Evolutionary conservation across 2,888 invertebrate genomes (phyloP).

Genomic region (Cyclophora albipunctata): DNA sequence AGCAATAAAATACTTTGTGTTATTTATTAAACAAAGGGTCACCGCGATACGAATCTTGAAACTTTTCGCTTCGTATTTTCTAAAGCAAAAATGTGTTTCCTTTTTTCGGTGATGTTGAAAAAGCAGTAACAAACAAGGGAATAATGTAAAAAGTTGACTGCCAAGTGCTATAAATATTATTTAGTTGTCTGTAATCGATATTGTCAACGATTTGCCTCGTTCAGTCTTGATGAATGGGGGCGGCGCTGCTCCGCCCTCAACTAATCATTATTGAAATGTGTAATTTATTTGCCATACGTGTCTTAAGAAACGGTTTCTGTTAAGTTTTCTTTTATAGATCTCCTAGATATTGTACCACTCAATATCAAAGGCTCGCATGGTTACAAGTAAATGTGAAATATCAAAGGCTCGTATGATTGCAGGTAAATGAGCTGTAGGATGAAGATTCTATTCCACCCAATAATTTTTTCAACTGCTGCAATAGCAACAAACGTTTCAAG

Average conservation of each 20-base stretch:
- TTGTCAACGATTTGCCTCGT: conserved; percentile 54
- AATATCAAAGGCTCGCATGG: too few relatives aligned
- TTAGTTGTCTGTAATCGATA: conserved; percentile 51
- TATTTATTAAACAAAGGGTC: conserved; percentile 21
- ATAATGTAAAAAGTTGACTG: conserved; percentile 42
- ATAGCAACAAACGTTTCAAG: too few relatives aligned
- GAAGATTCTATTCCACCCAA: too few relatives aligned
- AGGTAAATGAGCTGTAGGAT: too few relatives aligned
- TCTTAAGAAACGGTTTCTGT: neutral
- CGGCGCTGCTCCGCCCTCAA: conserved; percentile 4
- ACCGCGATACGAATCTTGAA: conserved; percentile 19
- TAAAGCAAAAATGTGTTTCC: conserved; percentile 34
- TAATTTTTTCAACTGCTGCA: too few relatives aligned
- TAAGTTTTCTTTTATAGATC: too few relatives aligned
- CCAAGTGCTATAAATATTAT: conserved; percentile 48
- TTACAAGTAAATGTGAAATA: too few relatives aligned
- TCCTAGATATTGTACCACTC: too few relatives aligned
- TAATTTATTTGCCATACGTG: neutral
- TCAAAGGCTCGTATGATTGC: too few relatives aligned
- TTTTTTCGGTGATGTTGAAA: conserved; percentile 30
- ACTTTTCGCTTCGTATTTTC: conserved; percentile 24
- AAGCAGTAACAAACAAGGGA: conserved; percentile 45
- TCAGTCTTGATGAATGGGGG: conserved; percentile 47
- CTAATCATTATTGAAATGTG: neutral
- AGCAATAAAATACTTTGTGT: conserved; percentile 15